A percentile compares a stretch with the other conserved stretches of the same genome.
These are phyloP conservation scores for Harpagoxenus sublaevis DNA, from an alignment of 2,888 invertebrate species.

Conservation along the genomic window DNA sequence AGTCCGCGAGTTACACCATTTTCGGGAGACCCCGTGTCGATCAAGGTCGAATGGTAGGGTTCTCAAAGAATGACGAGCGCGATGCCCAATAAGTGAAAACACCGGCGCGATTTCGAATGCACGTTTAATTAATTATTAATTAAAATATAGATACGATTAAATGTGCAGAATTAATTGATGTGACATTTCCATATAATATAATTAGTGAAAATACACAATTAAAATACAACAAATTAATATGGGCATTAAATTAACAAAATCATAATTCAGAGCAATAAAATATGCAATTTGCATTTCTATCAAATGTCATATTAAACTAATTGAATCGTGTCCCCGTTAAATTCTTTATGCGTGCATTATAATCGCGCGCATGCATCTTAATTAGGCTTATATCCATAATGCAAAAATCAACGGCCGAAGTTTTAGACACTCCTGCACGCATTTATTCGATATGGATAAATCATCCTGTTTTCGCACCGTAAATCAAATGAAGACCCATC, in stretches of 20 bases:
- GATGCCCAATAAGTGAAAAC: background rate
- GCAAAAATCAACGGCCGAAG: background rate
- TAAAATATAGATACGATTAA: slow-evolving; percentile 33
- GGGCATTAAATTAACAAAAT: slow-evolving; percentile 30
- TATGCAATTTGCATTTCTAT: slow-evolving; percentile 29
- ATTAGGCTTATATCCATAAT: slow-evolving; percentile 11
- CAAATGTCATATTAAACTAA: slow-evolving; percentile 36
- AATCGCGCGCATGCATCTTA: slow-evolving; percentile 8
- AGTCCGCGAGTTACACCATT: slow-evolving; percentile 13
- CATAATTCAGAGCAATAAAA: slow-evolving; percentile 26
- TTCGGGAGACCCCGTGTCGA: slow-evolving; percentile 3
- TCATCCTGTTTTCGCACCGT: background rate
- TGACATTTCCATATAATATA: slow-evolving; percentile 34
- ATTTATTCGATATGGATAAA: background rate
- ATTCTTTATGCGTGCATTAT: slow-evolving; percentile 19
- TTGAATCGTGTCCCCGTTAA: background rate
- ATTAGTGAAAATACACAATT: slow-evolving; percentile 42
- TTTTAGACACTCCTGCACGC: background rate
- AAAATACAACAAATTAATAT: slow-evolving; percentile 47
- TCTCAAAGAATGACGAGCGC: background rate
- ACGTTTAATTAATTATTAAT: slow-evolving; percentile 42
- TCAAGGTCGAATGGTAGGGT: slow-evolving; percentile 15
- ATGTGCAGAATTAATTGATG: slow-evolving; percentile 39
- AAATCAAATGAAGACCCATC: background rate
- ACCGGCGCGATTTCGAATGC: slow-evolving; percentile 10